phyloP scores from a whole-genome alignment of 2,797 vertebrate species.

The Momotus momota region DNA sequence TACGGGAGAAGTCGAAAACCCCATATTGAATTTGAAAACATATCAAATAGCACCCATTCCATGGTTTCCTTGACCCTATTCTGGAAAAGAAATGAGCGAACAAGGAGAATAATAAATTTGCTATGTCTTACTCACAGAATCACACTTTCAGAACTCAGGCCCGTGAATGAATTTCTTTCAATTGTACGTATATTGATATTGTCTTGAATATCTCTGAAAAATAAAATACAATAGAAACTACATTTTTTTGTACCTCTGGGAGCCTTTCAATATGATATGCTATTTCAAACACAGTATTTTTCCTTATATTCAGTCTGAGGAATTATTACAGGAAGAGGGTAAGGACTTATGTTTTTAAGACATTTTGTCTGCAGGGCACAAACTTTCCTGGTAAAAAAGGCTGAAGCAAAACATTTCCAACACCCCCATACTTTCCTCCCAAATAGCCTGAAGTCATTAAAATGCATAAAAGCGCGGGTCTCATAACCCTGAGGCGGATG shows the following conservation, averaged over 20 bases:
- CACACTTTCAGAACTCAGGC: conserved; percentile 81
- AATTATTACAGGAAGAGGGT: background rate
- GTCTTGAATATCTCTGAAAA: conserved; percentile 84
- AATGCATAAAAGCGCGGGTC: background rate
- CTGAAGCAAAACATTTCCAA: background rate
- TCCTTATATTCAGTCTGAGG: background rate
- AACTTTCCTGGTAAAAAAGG: background rate
- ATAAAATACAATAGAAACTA: background rate
- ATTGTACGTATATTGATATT: conserved; percentile 82
- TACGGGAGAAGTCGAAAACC: background rate
- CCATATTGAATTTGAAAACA: background rate
- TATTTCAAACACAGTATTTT: background rate
- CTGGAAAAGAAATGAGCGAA: background rate
- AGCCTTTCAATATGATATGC: background rate
- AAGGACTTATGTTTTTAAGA: background rate
- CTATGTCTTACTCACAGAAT: conserved; percentile 80
- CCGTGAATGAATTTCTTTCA: conserved; percentile 80
- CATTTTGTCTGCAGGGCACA: background rate
- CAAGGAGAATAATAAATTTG: background rate
- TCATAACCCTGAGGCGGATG: background rate
- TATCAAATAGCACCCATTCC: background rate
- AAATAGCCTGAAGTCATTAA: background rate
- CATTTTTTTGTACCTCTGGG: background rate
- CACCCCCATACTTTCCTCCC: background rate
- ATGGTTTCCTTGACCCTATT: background rate